Conservation (phyloP, 92 coral and sea anemone genomes). For the Diadumene lineata region DNA sequence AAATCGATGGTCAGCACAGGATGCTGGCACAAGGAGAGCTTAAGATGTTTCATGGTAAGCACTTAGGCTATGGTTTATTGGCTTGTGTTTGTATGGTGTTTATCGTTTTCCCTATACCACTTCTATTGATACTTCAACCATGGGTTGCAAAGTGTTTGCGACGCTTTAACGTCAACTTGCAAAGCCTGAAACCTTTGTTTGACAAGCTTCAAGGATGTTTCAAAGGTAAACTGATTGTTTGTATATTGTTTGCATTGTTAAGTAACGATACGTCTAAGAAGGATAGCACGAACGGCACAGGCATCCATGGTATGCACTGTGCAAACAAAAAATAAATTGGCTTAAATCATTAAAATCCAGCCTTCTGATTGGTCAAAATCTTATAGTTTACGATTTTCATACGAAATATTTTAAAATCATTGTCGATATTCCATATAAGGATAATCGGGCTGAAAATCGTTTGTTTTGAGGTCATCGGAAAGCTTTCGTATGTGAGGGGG, state of each 20-base stretch:
- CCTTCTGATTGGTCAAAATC: too few species aligned
- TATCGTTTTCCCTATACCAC: constrained; percentile 71
- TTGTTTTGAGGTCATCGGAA: too few species aligned
- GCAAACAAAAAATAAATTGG: too few species aligned
- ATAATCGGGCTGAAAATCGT: too few species aligned
- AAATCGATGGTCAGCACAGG: constrained; percentile 38
- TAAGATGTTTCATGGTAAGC: constrained; percentile 69
- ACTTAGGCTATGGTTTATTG: constrained; percentile 61
- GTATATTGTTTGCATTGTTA: background rate
- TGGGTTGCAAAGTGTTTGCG: constrained; percentile 53
- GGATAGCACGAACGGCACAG: background rate
- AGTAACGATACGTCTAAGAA: too few species aligned
- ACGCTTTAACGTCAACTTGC: constrained; percentile 45
- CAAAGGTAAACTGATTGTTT: constrained; percentile 27
- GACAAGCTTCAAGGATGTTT: constrained; percentile 88
- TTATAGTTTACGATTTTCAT: too few species aligned
- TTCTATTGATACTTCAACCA: constrained; percentile 64
- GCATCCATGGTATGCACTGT: background rate
- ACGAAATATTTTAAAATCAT: too few species aligned
- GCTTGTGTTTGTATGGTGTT: constrained; percentile 63
- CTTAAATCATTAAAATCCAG: too few species aligned
- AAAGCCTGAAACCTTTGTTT: constrained; percentile 71
- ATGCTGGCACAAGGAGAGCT: constrained; percentile 69
- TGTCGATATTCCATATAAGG: too few species aligned
- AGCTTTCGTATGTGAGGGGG: too few species aligned